Percentiles rank a stretch among this genome's conserved stretches.
phyloP scores from a whole-genome alignment of 2,797 vertebrate genomes.

The Pelodytes ibericus region DNA sequence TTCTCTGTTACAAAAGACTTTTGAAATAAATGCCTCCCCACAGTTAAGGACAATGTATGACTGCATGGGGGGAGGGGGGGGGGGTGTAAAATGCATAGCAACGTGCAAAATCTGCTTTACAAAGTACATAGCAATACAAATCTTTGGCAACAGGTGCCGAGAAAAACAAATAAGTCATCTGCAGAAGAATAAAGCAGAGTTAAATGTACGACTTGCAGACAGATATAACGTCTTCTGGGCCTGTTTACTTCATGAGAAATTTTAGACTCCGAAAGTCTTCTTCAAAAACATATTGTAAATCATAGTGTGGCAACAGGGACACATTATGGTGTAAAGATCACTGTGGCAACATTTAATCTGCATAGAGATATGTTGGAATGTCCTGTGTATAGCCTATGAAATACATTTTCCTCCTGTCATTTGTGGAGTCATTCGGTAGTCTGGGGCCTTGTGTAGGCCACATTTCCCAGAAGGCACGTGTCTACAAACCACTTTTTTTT shows the following conservation, averaged over 20 bases:
- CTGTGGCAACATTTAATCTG: too few relatives aligned
- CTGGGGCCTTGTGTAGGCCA: too few relatives aligned
- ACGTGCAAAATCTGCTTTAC: conserved; percentile 3
- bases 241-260: neutral
- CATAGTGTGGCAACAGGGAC: too few relatives aligned
- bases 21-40: conserved; percentile 7
- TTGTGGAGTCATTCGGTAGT: too few relatives aligned
- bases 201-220: neutral
- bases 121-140: conserved; percentile 1
- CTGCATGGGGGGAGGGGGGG: conserved; percentile 2
- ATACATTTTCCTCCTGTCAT: too few relatives aligned
- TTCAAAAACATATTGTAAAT: too few relatives aligned
- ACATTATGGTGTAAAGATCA: too few relatives aligned
- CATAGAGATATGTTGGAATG: too few relatives aligned
- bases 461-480: too few relatives aligned
- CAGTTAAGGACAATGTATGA: neutral
- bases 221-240: neutral
- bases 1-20: neutral
- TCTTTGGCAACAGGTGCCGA: neutral
- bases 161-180: neutral
- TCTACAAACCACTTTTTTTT: too few relatives aligned
- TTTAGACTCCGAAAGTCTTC: too few relatives aligned
- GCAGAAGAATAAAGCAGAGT: neutral
- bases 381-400: too few relatives aligned
- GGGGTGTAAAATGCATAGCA: neutral